Conservation (phyloP, 2,113 vertebrate species). For the Tinamus guttatus region DNA sequence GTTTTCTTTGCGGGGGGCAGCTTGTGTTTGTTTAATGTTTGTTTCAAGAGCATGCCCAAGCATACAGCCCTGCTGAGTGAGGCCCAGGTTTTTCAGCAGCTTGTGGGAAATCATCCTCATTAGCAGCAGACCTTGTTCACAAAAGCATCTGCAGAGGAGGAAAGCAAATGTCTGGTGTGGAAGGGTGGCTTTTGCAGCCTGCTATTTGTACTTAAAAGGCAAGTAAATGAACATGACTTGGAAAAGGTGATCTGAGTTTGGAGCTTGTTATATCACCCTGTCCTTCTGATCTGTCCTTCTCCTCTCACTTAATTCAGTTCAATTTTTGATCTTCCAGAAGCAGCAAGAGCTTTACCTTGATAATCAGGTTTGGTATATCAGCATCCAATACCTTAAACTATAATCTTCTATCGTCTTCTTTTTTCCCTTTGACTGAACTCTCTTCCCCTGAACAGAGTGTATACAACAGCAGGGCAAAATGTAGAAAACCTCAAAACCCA, state of each 20-base stretch:
- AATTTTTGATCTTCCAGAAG: background rate
- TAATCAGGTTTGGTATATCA: background rate
- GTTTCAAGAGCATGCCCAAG: background rate
- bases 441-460: background rate
- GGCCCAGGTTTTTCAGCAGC: background rate
- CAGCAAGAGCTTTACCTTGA: background rate
- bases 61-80: background rate
- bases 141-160: background rate
- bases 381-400: background rate
- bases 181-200: background rate
- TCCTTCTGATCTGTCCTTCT: background rate
- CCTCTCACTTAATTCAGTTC: constrained; percentile 17
- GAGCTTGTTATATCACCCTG: background rate
- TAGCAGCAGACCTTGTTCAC: background rate
- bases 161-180: background rate
- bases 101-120: background rate
- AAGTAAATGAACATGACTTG: background rate
- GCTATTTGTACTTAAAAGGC: background rate
- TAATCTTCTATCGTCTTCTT: background rate
- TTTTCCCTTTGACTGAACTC: background rate
- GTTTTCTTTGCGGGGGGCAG: background rate
- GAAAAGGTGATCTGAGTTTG: background rate
- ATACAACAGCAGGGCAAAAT: background rate
- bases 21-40: background rate
- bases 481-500: background rate